Percentiles rank a stretch among this genome's conserved stretches.
These are phyloP conservation scores for Stomatorhinus walkeri DNA, from an alignment of 2,797 vertebrate genomes.

Conservation along the genomic window DNA sequence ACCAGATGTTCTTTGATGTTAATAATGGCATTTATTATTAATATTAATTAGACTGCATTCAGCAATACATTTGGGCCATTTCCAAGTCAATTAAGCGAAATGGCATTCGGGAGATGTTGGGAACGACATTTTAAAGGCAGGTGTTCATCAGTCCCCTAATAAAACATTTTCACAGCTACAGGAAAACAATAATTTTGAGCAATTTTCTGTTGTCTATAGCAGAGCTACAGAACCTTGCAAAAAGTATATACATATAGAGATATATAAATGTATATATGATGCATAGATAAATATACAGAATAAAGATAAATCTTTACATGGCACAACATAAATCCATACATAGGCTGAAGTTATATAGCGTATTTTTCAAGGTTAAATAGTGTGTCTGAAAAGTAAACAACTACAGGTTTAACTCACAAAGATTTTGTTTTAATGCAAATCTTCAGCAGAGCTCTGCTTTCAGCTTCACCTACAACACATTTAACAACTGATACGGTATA, in stretches of 20 bases:
- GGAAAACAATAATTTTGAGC: constrained; percentile 91
- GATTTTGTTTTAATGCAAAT: constrained; percentile 22
- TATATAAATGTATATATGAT: constrained; percentile 20
- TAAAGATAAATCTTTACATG: not conserved
- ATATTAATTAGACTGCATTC: constrained; percentile 99
- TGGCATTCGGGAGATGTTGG: constrained; percentile 99
- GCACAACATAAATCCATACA: not conserved
- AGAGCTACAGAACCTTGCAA: constrained; percentile 34
- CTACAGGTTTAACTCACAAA: not conserved
- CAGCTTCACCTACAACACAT: constrained; percentile 11
- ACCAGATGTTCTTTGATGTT: constrained; percentile 99
- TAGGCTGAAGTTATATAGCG: not conserved
- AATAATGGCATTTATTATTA: constrained; percentile 99
- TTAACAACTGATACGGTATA: constrained; percentile 17
- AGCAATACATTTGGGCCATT: constrained; percentile 99
- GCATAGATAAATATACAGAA: constrained; percentile 31
- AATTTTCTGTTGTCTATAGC: constrained; percentile 58
- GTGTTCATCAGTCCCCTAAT: constrained; percentile 96
- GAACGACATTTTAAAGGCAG: constrained; percentile 99
- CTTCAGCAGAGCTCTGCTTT: not conserved
- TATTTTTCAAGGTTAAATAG: not conserved
- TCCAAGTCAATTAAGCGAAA: constrained; percentile 99
- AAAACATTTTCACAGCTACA: constrained; percentile 96
- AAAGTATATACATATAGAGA: constrained; percentile 23
- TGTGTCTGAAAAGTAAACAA: not conserved